phyloP scores from a whole-genome alignment of 1,140 invertebrate species.

The Aphaenogaster ashmeadi region DNA sequence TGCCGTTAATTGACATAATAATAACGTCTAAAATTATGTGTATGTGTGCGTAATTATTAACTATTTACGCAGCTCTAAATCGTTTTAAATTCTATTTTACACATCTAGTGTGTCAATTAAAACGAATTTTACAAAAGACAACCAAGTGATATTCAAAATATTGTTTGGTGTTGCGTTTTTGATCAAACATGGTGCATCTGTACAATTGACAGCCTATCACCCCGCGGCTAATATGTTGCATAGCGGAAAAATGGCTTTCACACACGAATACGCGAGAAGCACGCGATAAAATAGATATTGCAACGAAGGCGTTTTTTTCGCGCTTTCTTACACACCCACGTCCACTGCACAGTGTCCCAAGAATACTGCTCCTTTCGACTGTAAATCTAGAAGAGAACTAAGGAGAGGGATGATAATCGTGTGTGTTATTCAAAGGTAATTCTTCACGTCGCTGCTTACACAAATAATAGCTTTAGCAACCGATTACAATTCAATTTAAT shows the following conservation, averaged over 20 bases:
- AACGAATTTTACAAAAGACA: not conserved
- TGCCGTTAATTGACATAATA: not conserved
- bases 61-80: not conserved
- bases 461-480: constrained; percentile 8
- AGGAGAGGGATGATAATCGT: not conserved
- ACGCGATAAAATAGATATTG: constrained; percentile 45
- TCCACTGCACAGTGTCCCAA: not conserved
- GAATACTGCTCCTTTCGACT: constrained; percentile 18
- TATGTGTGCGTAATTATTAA: not conserved
- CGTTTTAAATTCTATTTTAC: not conserved
- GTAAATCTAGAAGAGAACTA: not conserved
- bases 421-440: not conserved
- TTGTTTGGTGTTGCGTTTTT: not conserved
- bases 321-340: constrained; percentile 29
- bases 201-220: not conserved
- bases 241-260: constrained; percentile 29
- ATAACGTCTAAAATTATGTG: not conserved
- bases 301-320: not conserved
- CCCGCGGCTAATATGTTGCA: constrained; percentile 30
- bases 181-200: not conserved
- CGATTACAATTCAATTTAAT: constrained; percentile 51
- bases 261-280: constrained; percentile 36
- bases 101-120: not conserved
- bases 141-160: not conserved
- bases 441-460: not conserved